Evolutionary conservation across 2,888 invertebrate species (phyloP).

Genomic region (Amiota communis): DNA sequence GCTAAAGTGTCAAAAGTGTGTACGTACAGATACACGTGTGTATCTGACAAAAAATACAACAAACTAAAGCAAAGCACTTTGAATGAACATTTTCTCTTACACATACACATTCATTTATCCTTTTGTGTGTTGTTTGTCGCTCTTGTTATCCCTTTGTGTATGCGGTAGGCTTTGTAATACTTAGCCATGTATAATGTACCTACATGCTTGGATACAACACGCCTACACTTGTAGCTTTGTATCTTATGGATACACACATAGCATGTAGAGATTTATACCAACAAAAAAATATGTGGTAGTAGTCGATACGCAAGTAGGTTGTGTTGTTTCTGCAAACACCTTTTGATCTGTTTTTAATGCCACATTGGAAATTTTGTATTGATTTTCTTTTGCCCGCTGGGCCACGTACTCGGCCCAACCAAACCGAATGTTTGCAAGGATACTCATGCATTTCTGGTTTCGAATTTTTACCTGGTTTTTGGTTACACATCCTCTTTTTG

Average conservation of each 20-base stretch:
- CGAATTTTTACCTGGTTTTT: constrained; percentile 21
- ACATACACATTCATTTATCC: not conserved
- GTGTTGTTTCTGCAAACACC: constrained; percentile 34
- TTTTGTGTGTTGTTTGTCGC: constrained; percentile 1
- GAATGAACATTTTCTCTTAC: not conserved
- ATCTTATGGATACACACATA: constrained; percentile 35
- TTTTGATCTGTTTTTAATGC: constrained; percentile 57
- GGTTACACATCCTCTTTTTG: not conserved
- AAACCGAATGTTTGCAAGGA: constrained; percentile 4
- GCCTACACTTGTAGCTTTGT: constrained; percentile 10
- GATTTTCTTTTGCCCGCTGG: constrained; percentile 47
- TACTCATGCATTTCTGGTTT: constrained; percentile 4
- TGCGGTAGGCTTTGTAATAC: constrained; percentile 22
- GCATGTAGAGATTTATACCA: no score
- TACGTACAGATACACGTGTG: not conserved
- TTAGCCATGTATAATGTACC: constrained; percentile 5
- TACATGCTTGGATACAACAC: not conserved
- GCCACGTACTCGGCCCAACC: not conserved
- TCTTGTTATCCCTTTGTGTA: constrained; percentile 24
- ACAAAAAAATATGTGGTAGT: no score
- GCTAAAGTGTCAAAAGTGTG: not conserved
- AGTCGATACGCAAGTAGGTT: no score
- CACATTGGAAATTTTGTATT: constrained; percentile 49
- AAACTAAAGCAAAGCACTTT: not conserved
- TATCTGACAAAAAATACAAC: not conserved